Percentiles rank a stretch among this genome's conserved stretches.
Evolutionary conservation across 2,797 vertebrate genomes (phyloP).

Genomic region (Coccyzus lansbergi): DNA sequence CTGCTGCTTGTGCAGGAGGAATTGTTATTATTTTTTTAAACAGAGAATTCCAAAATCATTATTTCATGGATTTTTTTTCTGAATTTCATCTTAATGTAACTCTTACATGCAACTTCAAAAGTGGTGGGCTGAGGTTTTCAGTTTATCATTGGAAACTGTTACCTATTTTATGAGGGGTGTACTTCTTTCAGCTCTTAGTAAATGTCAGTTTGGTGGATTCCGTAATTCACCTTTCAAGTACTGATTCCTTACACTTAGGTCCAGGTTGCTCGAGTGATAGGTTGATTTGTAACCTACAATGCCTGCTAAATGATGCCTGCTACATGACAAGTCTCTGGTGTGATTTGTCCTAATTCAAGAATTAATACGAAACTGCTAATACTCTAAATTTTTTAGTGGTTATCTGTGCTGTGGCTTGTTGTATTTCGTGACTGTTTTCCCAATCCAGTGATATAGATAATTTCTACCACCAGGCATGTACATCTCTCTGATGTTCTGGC

Average conservation of each 20-base stretch:
- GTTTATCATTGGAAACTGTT: neutral
- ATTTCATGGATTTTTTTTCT: neutral
- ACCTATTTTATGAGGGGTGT: neutral
- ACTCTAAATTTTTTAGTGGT: neutral
- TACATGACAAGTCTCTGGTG: fast-evolving
- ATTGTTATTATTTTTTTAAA: neutral
- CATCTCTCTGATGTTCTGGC: neutral
- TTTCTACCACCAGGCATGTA: neutral
- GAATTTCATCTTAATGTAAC: neutral
- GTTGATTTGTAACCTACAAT: neutral
- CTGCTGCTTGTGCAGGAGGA: fast-evolving
- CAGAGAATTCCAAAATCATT: neutral
- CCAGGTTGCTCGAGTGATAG: neutral
- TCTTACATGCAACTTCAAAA: neutral
- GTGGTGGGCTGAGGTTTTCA: neutral
- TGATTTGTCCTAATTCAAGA: neutral
- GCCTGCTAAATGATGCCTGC: fast-evolving
- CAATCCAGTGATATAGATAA: neutral
- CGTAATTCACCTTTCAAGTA: neutral
- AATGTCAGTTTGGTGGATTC: neutral
- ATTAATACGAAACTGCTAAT: neutral
- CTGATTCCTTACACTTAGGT: neutral
- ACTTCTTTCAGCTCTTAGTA: neutral
- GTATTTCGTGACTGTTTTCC: neutral
- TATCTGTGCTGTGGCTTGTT: neutral